These are phyloP conservation scores for Itoplectis maculator DNA, from an alignment of 2,888 invertebrate genomes.

Conservation along the genomic window DNA sequence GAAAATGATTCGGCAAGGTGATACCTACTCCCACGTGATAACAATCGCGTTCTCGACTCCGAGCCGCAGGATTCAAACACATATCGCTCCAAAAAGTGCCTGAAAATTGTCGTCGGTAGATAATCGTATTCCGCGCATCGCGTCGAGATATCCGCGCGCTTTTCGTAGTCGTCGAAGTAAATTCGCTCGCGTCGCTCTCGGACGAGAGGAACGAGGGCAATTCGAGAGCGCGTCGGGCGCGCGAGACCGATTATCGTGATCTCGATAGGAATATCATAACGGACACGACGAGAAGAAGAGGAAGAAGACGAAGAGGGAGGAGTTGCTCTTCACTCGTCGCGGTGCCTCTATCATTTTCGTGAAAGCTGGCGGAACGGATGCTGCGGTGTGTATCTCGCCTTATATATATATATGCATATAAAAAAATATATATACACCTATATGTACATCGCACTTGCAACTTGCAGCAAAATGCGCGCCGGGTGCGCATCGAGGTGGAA, in stretches of 20 bases:
- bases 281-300: constrained; percentile 36
- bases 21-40: too few relatives aligned
- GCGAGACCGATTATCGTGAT: constrained; percentile 69
- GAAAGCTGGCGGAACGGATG: constrained; percentile 73
- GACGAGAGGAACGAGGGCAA: constrained; percentile 45
- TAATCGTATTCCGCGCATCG: neutral
- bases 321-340: constrained; percentile 40
- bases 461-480: constrained; percentile 42
- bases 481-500: constrained; percentile 47
- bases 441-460: constrained; percentile 28
- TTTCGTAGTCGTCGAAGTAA: neutral
- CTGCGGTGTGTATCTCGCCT: constrained; percentile 17
- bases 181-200: neutral
- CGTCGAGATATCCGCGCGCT: constrained; percentile 2
- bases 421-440: neutral
- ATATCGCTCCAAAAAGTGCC: neutral
- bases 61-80: too few relatives aligned
- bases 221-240: constrained; percentile 40
- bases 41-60: too few relatives aligned
- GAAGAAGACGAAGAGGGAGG: constrained; percentile 38
- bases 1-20: too few relatives aligned
- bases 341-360: constrained; percentile 74
- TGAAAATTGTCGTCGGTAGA: constrained; percentile 33
- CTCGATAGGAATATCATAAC: constrained; percentile 56
- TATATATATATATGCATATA: neutral